A percentile compares a stretch with the other conserved stretches of the same genome.
Conservation (phyloP, 2,113 vertebrate species). For the Herpetotheres cachinnans region DNA sequence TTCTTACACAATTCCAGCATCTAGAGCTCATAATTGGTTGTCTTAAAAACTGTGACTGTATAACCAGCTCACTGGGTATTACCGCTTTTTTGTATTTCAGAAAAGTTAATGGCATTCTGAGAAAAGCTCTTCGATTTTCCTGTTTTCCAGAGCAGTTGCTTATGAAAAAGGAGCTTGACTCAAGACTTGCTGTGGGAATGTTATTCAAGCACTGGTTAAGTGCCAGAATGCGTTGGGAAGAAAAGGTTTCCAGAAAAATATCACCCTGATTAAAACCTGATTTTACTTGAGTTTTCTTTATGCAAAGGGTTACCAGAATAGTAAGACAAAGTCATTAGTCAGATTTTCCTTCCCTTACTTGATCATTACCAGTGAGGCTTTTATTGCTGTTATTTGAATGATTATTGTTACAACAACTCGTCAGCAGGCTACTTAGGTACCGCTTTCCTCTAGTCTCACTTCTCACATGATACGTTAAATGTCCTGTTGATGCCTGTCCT, state of each 20-base stretch:
- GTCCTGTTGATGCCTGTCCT: neutral
- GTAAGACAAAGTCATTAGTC: constrained; percentile 38
- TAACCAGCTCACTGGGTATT: neutral
- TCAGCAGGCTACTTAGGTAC: constrained; percentile 2
- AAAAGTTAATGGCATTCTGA: neutral
- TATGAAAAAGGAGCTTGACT: neutral
- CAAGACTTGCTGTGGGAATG: constrained; percentile 24
- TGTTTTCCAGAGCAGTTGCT: constrained; percentile 8
- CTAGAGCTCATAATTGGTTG: neutral
- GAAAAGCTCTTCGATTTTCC: neutral
- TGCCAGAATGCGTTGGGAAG: constrained; percentile 57
- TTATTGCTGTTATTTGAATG: constrained; percentile 34
- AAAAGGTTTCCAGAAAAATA: constrained; percentile 60
- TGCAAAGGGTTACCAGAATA: constrained; percentile 66
- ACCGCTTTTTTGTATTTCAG: neutral
- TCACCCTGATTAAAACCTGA: constrained; percentile 62
- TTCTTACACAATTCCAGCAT: neutral
- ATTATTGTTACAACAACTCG: constrained; percentile 25
- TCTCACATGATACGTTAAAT: neutral
- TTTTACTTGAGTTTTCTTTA: constrained; percentile 38
- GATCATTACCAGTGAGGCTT: constrained; percentile 56
- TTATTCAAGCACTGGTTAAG: constrained; percentile 38
- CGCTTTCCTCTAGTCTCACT: neutral
- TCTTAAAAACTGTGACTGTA: neutral
- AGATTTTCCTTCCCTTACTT: constrained; percentile 61